Percentiles rank a stretch among this genome's conserved stretches.
Evolutionary conservation across 2,113 vertebrate species (phyloP).

Genomic region (Reinhardtius hippoglossoides): DNA sequence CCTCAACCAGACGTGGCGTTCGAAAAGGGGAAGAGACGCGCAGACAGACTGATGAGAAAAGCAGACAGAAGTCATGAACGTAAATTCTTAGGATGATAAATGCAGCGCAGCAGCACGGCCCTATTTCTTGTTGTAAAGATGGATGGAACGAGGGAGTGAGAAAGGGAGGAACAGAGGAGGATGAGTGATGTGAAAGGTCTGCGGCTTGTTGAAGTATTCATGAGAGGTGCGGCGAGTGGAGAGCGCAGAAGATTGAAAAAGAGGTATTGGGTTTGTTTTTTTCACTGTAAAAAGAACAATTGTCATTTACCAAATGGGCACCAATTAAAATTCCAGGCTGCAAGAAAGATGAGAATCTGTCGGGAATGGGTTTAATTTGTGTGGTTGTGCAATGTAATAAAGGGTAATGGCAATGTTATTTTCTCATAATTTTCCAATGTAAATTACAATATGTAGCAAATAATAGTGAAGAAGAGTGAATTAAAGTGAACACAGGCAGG

Average conservation of each 20-base stretch:
- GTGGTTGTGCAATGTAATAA: not conserved
- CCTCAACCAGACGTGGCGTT: not conserved
- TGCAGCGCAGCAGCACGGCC: slow-evolving; percentile 1
- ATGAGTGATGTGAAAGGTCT: slow-evolving; percentile 45
- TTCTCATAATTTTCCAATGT: not conserved
- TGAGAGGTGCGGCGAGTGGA: slow-evolving; percentile 39
- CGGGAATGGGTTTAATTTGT: not conserved
- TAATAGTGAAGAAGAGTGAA: not conserved
- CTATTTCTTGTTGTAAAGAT: slow-evolving; percentile 29
- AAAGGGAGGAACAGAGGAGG: slow-evolving; percentile 11
- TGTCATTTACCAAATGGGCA: slow-evolving; percentile 11
- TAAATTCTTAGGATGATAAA: slow-evolving; percentile 46
- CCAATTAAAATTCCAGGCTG: not conserved
- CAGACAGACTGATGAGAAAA: slow-evolving; percentile 25
- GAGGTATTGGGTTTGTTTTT: slow-evolving; percentile 38
- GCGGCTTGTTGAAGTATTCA: slow-evolving; percentile 60
- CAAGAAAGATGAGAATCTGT: not conserved
- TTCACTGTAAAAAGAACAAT: slow-evolving; percentile 10
- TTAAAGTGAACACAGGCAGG: not conserved
- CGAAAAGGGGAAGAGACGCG: not conserved
- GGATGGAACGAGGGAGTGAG: slow-evolving; percentile 26
- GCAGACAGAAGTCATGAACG: slow-evolving; percentile 29
- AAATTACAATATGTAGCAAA: not conserved
- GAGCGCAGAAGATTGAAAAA: slow-evolving; percentile 28
- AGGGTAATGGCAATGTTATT: not conserved